phyloP scores from a whole-genome alignment of 2,888 invertebrate species.

The Abscondita cerata region DNA sequence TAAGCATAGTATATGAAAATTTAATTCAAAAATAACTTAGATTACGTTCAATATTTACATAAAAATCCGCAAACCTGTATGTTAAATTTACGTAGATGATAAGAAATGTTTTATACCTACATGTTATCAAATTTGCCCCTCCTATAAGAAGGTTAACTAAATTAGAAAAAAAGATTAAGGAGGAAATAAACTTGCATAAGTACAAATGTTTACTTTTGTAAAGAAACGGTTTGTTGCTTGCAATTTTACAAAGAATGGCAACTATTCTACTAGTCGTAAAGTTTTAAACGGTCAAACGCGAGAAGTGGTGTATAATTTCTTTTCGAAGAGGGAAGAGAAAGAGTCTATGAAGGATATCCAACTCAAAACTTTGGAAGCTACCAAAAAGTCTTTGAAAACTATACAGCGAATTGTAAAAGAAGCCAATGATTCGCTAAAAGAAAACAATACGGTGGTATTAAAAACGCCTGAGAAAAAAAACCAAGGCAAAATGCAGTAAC shows the following conservation, averaged over 20 bases:
- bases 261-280: too few species aligned
- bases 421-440: background rate
- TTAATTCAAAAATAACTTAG: too few species aligned
- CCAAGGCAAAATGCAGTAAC: background rate
- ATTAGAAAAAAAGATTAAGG: too few species aligned
- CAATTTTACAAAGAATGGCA: slow-evolving; percentile 1
- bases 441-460: background rate
- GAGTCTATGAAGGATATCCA: background rate
- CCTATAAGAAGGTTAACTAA: background rate
- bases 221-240: background rate
- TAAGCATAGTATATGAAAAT: too few species aligned
- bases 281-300: slow-evolving; percentile 1
- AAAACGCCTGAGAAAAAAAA: slow-evolving; percentile 1
- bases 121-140: too few species aligned
- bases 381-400: background rate
- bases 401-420: slow-evolving; percentile 1
- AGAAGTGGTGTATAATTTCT: slow-evolving; percentile 1
- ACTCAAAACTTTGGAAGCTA: background rate
- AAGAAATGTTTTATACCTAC: too few species aligned
- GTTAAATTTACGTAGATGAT: too few species aligned
- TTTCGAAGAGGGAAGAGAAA: background rate
- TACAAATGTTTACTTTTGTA: too few species aligned
- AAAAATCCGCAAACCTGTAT: too few species aligned
- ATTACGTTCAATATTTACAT: too few species aligned
- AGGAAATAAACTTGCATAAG: too few species aligned